These are phyloP conservation scores for Hyphantria cunea DNA, from an alignment of 1,140 invertebrate species.

Conservation along the genomic window DNA sequence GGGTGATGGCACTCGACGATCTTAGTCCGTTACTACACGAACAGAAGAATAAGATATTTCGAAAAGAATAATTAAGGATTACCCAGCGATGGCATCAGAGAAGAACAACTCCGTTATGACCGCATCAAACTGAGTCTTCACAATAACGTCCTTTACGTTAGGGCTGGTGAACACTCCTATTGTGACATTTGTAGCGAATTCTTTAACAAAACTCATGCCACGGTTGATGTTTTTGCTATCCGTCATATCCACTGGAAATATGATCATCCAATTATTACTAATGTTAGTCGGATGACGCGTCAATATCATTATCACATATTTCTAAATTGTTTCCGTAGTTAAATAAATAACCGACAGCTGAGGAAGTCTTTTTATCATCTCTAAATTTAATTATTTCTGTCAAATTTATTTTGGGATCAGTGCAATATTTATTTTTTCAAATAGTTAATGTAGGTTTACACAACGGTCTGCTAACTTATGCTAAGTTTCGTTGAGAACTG, in stretches of 20 bases:
- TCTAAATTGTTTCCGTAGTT: no score
- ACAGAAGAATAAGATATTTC: background rate
- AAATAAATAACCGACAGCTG: no score
- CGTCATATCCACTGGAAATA: slow-evolving; percentile 32
- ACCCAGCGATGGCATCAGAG: slow-evolving; percentile 53
- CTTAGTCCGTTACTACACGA: no score
- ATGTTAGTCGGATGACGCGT: background rate
- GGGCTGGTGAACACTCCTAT: slow-evolving; percentile 6
- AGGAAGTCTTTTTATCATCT: no score
- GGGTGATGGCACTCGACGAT: no score
- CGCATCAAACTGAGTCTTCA: slow-evolving; percentile 51
- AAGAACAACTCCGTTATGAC: slow-evolving; percentile 58
- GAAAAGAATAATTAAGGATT: background rate
- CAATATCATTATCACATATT: no score
- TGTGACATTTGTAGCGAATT: slow-evolving; percentile 44
- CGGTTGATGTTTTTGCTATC: slow-evolving; percentile 5
- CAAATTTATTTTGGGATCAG: no score
- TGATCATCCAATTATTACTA: background rate
- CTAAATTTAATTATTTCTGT: no score
- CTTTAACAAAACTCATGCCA: slow-evolving; percentile 24
- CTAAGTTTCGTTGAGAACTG: no score
- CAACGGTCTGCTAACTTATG: no score
- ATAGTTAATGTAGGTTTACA: no score
- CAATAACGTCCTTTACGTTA: slow-evolving; percentile 23
- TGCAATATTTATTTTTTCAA: no score